Base-by-base conservation (phyloP, 2,797 vertebrate genomes). In the Masticophis lateralis region DNA sequence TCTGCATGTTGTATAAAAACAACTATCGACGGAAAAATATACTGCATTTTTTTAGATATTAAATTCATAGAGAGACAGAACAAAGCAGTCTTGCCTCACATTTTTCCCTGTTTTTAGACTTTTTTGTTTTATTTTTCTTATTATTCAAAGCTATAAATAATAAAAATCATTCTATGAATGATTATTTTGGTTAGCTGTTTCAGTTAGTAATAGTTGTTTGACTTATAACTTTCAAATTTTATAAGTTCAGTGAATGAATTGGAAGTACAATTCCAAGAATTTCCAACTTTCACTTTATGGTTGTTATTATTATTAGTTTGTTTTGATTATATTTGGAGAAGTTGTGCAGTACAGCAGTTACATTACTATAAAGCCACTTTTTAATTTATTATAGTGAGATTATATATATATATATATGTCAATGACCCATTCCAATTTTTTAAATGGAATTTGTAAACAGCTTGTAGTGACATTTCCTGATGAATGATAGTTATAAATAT, bases 131-230 rank as follows among this genome's bases (percentile, higher is more conserved):
- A 83, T 91, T 96, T 97, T 91, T 51, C 37, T 96, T 91, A 96
- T 94, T 94, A 28, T 94, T 93, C 96, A 95, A 53, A 90, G 69
- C 60, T 94, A 93, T 90, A 87, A 95, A 91, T 96, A 92, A 92
- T 83, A 91, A 92, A 96, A 91, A 94, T 96, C 94, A 95, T 79
- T 43, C 0, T 83, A 95, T 97, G 96, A 97, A 94, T 74, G 32
- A 74, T 83, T 83, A 83, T 83, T 47, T 83, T 1, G 43, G 1
- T 47, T 25, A 83, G 20, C 37, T 47, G 9, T 83, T 83, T 83
- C 37, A 47, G 37, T 12, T 83, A 83, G 74, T 95, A 95, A 97
- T 97, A 88, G 94, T 92, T 97, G 94, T 97, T 97, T 97, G 96
- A 92, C 96, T 86, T 61, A 91, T 47, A 83, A 83, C 20, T 25